Evolutionary conservation across 1,140 invertebrate genomes (phyloP).

Genomic region (Ectropis grisescens): DNA sequence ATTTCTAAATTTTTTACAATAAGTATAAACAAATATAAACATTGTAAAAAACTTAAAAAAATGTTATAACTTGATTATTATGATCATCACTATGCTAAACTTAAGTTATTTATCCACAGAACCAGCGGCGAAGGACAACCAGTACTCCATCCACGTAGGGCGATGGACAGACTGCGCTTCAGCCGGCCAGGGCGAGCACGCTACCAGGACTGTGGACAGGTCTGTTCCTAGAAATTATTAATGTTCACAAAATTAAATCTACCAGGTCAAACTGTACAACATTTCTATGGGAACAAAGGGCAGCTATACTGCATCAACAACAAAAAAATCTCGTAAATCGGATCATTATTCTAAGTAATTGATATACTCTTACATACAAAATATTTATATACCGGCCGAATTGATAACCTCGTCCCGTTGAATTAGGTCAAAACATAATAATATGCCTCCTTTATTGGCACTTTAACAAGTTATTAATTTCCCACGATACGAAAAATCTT

Average conservation of each 20-base stretch:
- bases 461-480: no score
- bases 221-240: not conserved
- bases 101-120: constrained; percentile 13
- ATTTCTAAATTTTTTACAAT: no score
- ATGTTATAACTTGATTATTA: not conserved
- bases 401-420: no score
- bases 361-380: not conserved
- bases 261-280: no score
- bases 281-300: no score
- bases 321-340: not conserved
- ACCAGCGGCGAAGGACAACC: constrained; percentile 16
- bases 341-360: not conserved
- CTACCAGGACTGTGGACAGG: constrained; percentile 26
- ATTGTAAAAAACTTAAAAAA: no score
- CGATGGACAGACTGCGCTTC: constrained; percentile 42
- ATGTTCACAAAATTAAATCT: not conserved
- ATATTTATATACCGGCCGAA: no score
- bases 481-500: no score
- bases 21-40: no score
- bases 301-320: not conserved
- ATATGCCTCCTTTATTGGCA: no score
- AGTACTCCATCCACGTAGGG: constrained; percentile 42
- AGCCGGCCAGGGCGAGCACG: constrained; percentile 22
- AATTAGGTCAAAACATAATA: no score
- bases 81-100: not conserved